Percentiles rank a stretch among this genome's conserved stretches.
phyloP scores from a whole-genome alignment of 2,113 vertebrate species.

The Tor tambroides region DNA sequence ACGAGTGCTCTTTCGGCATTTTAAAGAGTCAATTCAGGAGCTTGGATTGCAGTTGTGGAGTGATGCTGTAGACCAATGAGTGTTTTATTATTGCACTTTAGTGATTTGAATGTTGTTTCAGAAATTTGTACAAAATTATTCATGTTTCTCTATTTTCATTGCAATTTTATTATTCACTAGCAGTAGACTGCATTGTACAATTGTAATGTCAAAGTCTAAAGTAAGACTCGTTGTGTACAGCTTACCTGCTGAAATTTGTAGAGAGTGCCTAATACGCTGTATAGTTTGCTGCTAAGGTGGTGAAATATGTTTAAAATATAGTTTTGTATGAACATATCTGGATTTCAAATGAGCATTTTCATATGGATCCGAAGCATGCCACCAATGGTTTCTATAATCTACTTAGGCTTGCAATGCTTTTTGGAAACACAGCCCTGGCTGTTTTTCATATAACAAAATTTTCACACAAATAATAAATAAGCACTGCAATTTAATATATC shows the following conservation, averaged over 20 bases:
- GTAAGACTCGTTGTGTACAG: neutral
- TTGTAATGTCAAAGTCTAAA: too few species aligned
- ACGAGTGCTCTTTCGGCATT: neutral
- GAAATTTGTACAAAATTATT: neutral
- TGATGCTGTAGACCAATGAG: neutral
- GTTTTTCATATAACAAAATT: neutral
- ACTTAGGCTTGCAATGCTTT: too few species aligned
- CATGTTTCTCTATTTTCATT: neutral
- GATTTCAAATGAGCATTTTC: neutral
- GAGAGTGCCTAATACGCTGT: neutral
- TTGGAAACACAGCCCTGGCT: too few species aligned
- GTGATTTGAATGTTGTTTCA: neutral
- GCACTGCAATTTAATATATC: too few species aligned
- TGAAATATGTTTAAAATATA: neutral
- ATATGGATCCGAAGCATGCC: neutral
- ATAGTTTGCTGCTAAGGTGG: neutral
- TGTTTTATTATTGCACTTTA: neutral
- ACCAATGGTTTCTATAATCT: too few species aligned
- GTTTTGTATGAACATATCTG: neutral
- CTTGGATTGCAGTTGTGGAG: neutral
- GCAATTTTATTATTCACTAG: neutral
- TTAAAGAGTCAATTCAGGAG: neutral
- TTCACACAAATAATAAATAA: neutral
- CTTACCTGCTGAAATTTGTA: neutral
- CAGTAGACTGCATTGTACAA: too few species aligned